phyloP scores from a whole-genome alignment of 2,888 invertebrate genomes.

The Adela reaumurella region DNA sequence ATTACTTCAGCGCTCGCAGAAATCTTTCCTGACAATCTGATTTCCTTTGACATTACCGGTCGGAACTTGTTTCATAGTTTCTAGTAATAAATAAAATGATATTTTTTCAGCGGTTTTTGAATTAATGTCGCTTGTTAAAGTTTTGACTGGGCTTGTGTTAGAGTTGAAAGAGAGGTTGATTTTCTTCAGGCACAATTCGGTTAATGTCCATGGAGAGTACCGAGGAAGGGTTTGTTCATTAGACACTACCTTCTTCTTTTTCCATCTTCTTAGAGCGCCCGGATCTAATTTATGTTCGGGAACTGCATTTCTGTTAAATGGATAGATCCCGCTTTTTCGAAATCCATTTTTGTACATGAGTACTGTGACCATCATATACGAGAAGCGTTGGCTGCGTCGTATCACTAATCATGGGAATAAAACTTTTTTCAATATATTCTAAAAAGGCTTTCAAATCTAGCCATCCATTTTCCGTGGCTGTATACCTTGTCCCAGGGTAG shows the following conservation, averaged over 20 bases:
- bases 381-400: slow-evolving; percentile 11
- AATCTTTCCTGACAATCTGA: too few relatives aligned
- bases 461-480: slow-evolving; percentile 17
- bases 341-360: slow-evolving; percentile 10
- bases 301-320: too few relatives aligned
- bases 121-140: background rate
- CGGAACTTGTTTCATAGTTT: background rate
- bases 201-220: background rate
- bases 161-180: background rate
- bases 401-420: slow-evolving; percentile 1
- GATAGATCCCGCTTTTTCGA: too few relatives aligned
- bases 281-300: too few relatives aligned
- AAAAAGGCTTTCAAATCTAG: slow-evolving; percentile 12
- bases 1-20: too few relatives aligned
- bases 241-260: background rate
- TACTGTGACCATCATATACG: slow-evolving; percentile 15
- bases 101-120: background rate
- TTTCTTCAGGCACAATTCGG: slow-evolving; percentile 2
- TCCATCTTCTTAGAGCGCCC: too few relatives aligned
- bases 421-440: slow-evolving; percentile 2
- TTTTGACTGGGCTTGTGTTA: background rate
- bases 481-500: slow-evolving; percentile 11
- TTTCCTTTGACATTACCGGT: background rate
- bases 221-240: slow-evolving; percentile 1
- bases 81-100: slow-evolving; percentile 1